Percentiles rank a stretch among this genome's conserved stretches.
phyloP scores from a whole-genome alignment of 2,888 invertebrate species.

The Creontiades dilutus region DNA sequence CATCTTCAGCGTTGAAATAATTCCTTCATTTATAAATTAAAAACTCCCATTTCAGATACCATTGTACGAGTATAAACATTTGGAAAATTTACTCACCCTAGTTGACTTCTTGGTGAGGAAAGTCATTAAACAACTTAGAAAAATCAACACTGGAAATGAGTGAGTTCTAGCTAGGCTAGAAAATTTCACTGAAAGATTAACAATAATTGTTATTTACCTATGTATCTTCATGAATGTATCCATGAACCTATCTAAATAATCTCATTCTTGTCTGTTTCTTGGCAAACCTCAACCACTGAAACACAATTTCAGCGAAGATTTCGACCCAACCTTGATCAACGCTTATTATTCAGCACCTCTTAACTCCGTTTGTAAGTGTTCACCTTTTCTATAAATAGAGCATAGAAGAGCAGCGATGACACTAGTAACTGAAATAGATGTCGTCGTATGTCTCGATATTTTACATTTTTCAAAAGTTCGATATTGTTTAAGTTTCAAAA shows the following conservation, averaged over 20 bases:
- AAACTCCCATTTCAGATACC: slow-evolving; percentile 50
- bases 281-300: too few species aligned
- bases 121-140: slow-evolving; percentile 9
- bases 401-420: too few species aligned
- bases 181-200: neutral
- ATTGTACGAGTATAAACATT: slow-evolving; percentile 57
- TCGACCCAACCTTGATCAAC: slow-evolving; percentile 50
- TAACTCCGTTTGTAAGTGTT: slow-evolving; percentile 56
- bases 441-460: too few species aligned
- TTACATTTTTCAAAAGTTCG: too few species aligned
- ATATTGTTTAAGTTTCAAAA: too few species aligned
- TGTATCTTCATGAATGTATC: too few species aligned
- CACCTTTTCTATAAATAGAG: neutral
- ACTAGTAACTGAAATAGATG: too few species aligned
- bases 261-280: too few species aligned
- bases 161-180: neutral
- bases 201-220: too few species aligned
- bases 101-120: slow-evolving; percentile 50
- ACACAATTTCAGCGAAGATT: slow-evolving; percentile 31
- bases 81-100: slow-evolving; percentile 57
- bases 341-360: neutral
- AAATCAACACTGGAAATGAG: neutral
- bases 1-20: too few species aligned
- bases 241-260: too few species aligned
- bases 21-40: too few species aligned